Base-by-base conservation (phyloP, 2,888 invertebrate species). In the Branchipolynoe longqiensis region DNA sequence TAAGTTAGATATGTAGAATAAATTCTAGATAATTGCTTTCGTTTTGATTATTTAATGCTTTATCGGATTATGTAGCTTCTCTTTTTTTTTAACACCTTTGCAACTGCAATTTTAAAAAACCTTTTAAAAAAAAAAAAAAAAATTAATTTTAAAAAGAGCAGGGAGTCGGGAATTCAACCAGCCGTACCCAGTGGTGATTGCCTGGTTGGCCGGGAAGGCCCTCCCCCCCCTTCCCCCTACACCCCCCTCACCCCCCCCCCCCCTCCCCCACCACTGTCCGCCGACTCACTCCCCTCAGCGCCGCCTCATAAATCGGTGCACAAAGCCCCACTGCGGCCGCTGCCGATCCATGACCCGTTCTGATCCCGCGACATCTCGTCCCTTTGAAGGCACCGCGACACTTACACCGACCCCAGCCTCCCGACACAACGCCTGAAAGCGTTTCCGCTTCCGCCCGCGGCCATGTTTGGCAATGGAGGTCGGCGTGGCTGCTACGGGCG, bases 301-400 rank as follows among this genome's bases (percentile, higher is more conserved):
- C 8, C 48, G 8, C 31, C 62, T 14, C 28, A 62, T 62, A 62
- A 62, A 62, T 62, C 62, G 28, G 12, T 2, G 12, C 62, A 62
- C 62, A 62, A 62, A 62, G 62, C 6, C 28, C 31, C 62, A 62
- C 62, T 62, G 31, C 62, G 62, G n/a, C 62, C 25, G 12, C 31
- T 25, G 31, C 62, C 62, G 28, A 62, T 62, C 28, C 62, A 62
- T 62, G 62, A 62, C 62, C 62, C 31, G 62, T 31, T 62, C 62
- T 62, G 28, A 62, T 28, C 62, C 62, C 62, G 62, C 28, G 28
- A 62, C 62, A n/a, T 62, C 62, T 62, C 62, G 62, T 62, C 62
- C 3, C 62, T 62, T 62, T 62, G 62, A 62, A 62, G 62, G n/a
- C 62, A 6, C 6, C 25, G 62, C 62, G 62, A 62, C 28, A 62